Evolutionary conservation across 2,797 vertebrate species (phyloP).

Genomic region (Myotis vivesi): DNA sequence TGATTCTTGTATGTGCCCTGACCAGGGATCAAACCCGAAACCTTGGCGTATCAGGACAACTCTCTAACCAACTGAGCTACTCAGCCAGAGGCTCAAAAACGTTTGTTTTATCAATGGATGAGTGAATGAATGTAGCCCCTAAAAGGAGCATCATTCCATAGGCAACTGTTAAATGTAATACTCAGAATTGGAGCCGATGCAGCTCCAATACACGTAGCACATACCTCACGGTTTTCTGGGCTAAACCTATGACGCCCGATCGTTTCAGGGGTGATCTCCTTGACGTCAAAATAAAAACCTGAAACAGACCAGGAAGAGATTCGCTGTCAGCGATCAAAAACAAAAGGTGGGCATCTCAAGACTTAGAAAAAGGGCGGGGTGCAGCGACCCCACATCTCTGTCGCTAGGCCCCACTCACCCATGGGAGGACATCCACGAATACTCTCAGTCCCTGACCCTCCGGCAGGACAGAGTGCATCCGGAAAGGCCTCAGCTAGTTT

Average conservation of each 20-base stretch:
- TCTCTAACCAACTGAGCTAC: background rate
- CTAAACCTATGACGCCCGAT: conserved; percentile 90
- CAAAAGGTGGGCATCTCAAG: background rate
- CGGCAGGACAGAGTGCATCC: background rate
- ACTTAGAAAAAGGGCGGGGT: background rate
- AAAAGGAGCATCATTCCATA: background rate
- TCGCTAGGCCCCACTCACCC: too few relatives aligned
- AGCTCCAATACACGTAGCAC: background rate
- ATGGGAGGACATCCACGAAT: background rate
- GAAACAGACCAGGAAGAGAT: conserved; percentile 65
- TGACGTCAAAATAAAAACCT: conserved; percentile 96
- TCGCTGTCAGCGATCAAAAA: background rate
- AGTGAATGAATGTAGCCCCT: background rate
- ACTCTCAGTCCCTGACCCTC: background rate
- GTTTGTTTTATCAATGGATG: background rate
- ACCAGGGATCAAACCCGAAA: background rate
- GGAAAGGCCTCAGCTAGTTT: background rate
- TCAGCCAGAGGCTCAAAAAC: background rate
- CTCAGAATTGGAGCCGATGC: background rate
- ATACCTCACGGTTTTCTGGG: conserved; percentile 85
- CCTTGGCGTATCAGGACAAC: background rate
- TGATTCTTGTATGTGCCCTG: background rate
- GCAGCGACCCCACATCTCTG: background rate
- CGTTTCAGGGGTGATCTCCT: conserved; percentile 94
- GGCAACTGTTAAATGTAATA: background rate